Base-by-base conservation (phyloP, 2,797 vertebrate genomes). In the Alouatta caraya region DNA sequence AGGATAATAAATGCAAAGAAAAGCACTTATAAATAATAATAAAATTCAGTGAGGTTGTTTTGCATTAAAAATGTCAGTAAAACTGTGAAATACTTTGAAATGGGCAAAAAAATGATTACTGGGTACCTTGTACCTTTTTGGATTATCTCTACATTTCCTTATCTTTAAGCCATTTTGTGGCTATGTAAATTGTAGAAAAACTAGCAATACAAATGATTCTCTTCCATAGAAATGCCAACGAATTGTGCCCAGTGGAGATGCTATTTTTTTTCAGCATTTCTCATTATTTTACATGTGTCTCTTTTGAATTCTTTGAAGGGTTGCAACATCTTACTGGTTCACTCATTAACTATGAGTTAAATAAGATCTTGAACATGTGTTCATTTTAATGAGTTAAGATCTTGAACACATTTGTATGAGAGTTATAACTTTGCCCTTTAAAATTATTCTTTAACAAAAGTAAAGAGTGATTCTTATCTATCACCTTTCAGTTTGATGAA, bases 301-400 rank as follows among this genome's bases (percentile, higher is more conserved):
- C 24, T 17, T 92, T 61, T 94, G 48, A 73, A 93, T 91, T 83
- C 28, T 95, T 95, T 48, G 33, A 92, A 78, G 21, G 67, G 28
- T 22, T 80, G 5, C 2, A 87, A 28, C 8, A 22, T 78, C 57
- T 72, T 91, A 67, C 5, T 46, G 33, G 11, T 48, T 85, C 9
- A 28, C 8, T 82, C 22, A 87, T 59, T 92, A 50, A 85, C 12
- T 50, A 76, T 55, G 12, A 79, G 9, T 50, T 57, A 95, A 95
- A 87, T 92, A 81, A 80, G 8, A 64, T 46, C 8, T 46, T 94
- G 22, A 94, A 80, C 5, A 75, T 7, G 1, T 52, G n/a, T 37
- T 92, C 55, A 75, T 80, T 76, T 93, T 90, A 33, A 52, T 75
- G 50, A 80, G 22, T 55, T 55, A 81, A 48, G 33, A 28, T 26